A percentile compares a stretch with the other conserved stretches of the same genome.
Conservation (phyloP, 2,888 invertebrate genomes). For the Byasa hedistus region DNA sequence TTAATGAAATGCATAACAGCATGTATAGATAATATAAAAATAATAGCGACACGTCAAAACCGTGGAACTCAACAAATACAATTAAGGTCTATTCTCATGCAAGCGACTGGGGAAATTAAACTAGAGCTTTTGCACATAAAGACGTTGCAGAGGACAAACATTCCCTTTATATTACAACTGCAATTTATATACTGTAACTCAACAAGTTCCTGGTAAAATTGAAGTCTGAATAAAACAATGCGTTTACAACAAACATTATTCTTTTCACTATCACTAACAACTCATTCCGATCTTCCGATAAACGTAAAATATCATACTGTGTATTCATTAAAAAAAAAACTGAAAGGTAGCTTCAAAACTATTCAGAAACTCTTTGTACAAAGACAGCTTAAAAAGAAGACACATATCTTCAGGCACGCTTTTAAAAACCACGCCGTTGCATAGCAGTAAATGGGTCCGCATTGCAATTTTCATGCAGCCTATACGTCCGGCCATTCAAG, state of each 20-base stretch:
- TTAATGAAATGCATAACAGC: background rate
- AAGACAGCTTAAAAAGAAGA: slow-evolving; percentile 5
- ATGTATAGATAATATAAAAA: background rate
- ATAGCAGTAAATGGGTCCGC: slow-evolving; percentile 12
- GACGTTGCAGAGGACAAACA: background rate
- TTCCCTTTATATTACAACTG: background rate
- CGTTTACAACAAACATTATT: background rate
- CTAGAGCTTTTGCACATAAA: background rate
- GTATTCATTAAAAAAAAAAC: background rate
- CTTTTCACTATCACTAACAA: background rate
- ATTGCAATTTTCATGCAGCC: slow-evolving; percentile 19
- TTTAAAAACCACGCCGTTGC: slow-evolving; percentile 8
- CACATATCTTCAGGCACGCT: slow-evolving; percentile 16
- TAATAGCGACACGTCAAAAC: background rate
- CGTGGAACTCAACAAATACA: background rate
- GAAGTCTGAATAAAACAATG: background rate
- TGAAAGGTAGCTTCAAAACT: background rate
- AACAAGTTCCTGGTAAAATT: background rate
- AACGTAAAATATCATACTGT: background rate
- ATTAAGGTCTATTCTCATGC: background rate
- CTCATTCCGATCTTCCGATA: background rate
- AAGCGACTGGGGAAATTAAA: slow-evolving; percentile 1
- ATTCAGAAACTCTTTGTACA: background rate
- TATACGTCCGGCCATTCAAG: slow-evolving; percentile 18
- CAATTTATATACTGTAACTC: background rate